Evolutionary conservation across 2,888 invertebrate species (phyloP), one percentile per base, ranked within the genome.

Genomic region (Fragum fragum): DNA sequence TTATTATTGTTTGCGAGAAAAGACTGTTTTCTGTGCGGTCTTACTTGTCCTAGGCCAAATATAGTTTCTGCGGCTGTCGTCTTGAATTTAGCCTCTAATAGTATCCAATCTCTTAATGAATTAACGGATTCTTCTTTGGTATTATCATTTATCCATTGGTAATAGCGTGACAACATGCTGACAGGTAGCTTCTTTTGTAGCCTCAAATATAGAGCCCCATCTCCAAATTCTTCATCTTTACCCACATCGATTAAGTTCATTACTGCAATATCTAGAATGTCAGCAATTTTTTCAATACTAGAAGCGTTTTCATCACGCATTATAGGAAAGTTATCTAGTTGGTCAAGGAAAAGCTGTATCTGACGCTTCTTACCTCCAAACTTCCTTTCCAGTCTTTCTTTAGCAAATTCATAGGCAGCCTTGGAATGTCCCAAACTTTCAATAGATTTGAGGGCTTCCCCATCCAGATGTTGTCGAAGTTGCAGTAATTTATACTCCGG

Each of bases 51-150:
- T 42, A 47, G 1, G 6, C 76, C 80, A 68, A 57, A 57, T 3
- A 76, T n/a, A 1, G 69, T 72, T 42, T 75, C 73, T 18, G 2
- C 14, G 0, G 72, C 76, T 7, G 66, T 68, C 11, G 73, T 76
- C 16, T 61, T 21, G 29, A 72, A 80, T 68, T 80, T 59, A 6
- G 72, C 26, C 52, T 80, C 80, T 23, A 68, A 52, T n/a, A 0
- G 53, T 66, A 5, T 70, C 29, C 57, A 57, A 68, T 9, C 55
- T 57, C 28, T 47, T n/a, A 18, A 66, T 29, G 21, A n/a, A n/a
- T n/a, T n/a, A n/a, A n/a, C n/a, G 28, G 29, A 42, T 32, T 76
- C 76, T 29, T 32, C 52, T 52, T 32, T 32, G 9, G 18, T 9
- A 16, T 63, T 63, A 32, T 77, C 70, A 23, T 52, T 59, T 29